phyloP scores from a whole-genome alignment of 2,797 vertebrate genomes.

The Capromys pilorides region DNA sequence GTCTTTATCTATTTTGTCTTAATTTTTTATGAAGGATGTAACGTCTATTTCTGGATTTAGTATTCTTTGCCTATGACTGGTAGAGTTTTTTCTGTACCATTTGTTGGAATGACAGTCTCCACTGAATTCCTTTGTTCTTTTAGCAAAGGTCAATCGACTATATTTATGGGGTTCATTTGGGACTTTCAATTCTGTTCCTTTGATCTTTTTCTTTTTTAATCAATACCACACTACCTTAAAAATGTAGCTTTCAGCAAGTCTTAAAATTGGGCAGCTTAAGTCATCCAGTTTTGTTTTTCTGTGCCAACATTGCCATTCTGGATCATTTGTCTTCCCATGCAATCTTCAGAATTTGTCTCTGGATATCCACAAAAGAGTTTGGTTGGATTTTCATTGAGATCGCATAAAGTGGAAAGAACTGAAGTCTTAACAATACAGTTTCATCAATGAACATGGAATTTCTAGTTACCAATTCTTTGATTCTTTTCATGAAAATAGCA shows the following conservation, averaged over 20 bases:
- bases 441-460: neutral
- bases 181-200: neutral
- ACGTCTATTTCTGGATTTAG: neutral
- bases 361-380: neutral
- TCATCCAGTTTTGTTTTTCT: neutral
- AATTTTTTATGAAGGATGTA: neutral
- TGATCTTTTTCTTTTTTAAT: neutral
- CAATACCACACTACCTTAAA: neutral
- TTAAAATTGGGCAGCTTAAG: neutral
- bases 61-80: neutral
- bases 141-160: neutral
- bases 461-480: neutral
- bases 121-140: neutral
- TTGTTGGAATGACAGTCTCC: neutral
- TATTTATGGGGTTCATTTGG: neutral
- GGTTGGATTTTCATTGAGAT: neutral
- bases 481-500: neutral
- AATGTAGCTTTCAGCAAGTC: neutral
- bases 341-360: neutral
- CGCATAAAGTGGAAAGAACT: neutral
- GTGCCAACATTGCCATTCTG: neutral
- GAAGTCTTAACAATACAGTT: neutral
- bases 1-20: neutral
- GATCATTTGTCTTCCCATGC: neutral
- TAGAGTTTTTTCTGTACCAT: neutral